These are phyloP conservation scores for Antechinus stuartii DNA, from an alignment of 2,113 vertebrate species.

Conservation along the genomic window DNA sequence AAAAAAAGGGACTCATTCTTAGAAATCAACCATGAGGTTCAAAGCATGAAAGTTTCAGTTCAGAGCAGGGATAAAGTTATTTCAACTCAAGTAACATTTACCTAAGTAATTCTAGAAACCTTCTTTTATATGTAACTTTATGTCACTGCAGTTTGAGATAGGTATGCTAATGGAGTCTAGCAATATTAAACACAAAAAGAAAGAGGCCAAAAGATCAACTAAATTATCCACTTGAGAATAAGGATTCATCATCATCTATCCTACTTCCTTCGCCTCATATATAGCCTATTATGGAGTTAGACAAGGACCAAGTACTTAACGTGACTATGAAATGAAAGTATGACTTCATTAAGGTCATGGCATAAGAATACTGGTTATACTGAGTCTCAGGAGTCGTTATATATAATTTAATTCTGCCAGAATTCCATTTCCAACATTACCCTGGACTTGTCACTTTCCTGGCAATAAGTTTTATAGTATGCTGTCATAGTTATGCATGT, in stretches of 20 bases:
- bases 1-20: background rate
- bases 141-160: constrained; percentile 12
- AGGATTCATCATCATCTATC: background rate
- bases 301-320: constrained; percentile 1
- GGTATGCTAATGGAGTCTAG: background rate
- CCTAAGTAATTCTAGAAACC: constrained; percentile 16
- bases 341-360: background rate
- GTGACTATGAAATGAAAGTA: constrained; percentile 7
- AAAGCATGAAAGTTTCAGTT: constrained; percentile 35
- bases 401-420: constrained; percentile 34
- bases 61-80: constrained; percentile 47
- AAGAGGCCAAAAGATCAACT: constrained; percentile 48
- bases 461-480: constrained; percentile 68
- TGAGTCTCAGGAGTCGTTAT: background rate
- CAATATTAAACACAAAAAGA: constrained; percentile 43
- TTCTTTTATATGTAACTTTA: background rate
- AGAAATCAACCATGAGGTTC: constrained; percentile 32
- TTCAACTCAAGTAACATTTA: constrained; percentile 12
- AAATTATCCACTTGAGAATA: background rate
- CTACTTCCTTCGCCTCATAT: constrained; percentile 22
- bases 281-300: constrained; percentile 38
- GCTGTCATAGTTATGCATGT: constrained; percentile 72
- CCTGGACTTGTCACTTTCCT: constrained; percentile 65
- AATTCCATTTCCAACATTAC: constrained; percentile 47
- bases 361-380: background rate